Evolutionary conservation across 2,797 vertebrate species (phyloP), one percentile per base, ranked within the genome.

Genomic region (Anguilla obscura): DNA sequence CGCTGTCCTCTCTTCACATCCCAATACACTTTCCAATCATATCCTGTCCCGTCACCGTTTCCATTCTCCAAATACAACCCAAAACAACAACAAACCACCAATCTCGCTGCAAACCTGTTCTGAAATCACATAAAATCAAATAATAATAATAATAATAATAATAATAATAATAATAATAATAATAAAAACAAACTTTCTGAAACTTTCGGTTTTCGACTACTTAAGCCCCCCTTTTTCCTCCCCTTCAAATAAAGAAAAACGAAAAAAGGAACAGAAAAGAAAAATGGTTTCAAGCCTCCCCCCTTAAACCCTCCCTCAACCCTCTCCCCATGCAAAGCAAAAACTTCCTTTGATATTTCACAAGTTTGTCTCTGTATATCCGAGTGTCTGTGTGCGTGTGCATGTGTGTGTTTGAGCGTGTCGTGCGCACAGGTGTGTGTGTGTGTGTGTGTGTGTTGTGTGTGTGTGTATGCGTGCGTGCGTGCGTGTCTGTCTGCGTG

Each of bases 51-150:
- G 85, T 92, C 92, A 92, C 93, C 92, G 91, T 94, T 93, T 94
- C 92, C 91, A 93, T 90, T 93, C 91, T 93, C 92, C 92, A 94
- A 93, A 91, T 93, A 93, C 92, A 93, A 93, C 91, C 92, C 93
- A 94, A 88, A 88, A 40, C 56, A 63, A 66, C 56, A 91, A 94
- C 91, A 93, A 96, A n/a, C 24, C 24, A 24, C 94, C 93, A 89
- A 91, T 86, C 89, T 92, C 82, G 91, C 91, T 93, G 93, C 95
- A 96, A 95, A 91, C 89, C 90, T 91, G 94, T 94, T 93, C 93
- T 95, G 92, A 96, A 96, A 96, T 93, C 93, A 94, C 93, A 95
- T 93, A 94, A 94, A 95, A 95, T 94, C 93, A 95, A 95, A 95
- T 93, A 94, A 89, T 90, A 91, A 94, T 93, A 93, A 94, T 92